Base-by-base conservation (phyloP, 2,113 vertebrate species). In the Caloenas nicobarica region DNA sequence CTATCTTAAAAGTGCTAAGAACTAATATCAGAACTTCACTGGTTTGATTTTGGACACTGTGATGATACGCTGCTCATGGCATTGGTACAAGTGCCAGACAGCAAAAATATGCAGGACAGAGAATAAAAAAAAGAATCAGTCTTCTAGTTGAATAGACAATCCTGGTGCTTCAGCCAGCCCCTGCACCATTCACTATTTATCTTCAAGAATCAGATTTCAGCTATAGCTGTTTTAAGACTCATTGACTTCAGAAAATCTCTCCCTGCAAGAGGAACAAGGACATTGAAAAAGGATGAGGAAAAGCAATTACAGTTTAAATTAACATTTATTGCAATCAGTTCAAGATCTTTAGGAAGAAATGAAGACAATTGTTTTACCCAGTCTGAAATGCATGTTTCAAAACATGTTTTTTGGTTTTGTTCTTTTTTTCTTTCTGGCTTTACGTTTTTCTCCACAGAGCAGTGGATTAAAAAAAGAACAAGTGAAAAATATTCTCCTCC, bases 141-240 rank as follows among this genome's bases (percentile, higher is more conserved):
- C 9, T 80, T 33, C 22, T 1, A 0, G 31, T 44, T 4, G 3
- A 56, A 50, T 2, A 80, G 22, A 15, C 15, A 80, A 16, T 19
- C 17, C 9, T 80, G 46, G 19, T 33, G 7, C 19, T 80, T 62
- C 68, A 70, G 53, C 61, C 33, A 14, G 31, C 12, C 26, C 23
- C 13, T 9, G 17, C 36, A 11, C 28, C 53, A 36, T 51, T 51
- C 4, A 31, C 60, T 56, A 13, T 0, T 46, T 42, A 31, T 56
- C 57, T 54, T 36, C 34, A 81, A 22, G 34, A 82, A 46, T 24
- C 24, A 31, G 9, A 65, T 40, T 60, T 56, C 44, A 38, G 33
- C 29, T 73, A n/a, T 7, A 29, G 40, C 15, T 65, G 36, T 34
- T 69, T n/a, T 66, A 50, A 51, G 34, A 51, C 17, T 62, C 5